Base-by-base conservation (phyloP, 2,797 vertebrate genomes). In the Gorsachius magnificus region DNA sequence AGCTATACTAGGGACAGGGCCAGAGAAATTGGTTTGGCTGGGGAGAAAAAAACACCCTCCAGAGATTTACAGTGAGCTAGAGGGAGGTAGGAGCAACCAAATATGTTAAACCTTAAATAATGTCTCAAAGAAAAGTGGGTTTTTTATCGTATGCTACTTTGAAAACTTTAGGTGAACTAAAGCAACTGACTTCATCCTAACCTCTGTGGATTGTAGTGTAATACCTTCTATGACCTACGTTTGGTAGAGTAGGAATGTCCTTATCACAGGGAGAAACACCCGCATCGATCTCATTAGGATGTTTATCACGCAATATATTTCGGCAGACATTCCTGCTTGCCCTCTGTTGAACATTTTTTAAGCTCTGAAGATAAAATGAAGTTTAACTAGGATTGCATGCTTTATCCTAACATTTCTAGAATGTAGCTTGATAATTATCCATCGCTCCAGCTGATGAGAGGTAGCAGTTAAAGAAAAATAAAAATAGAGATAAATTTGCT, bases 261-360 rank as follows among this genome's bases (percentile, higher is more conserved):
- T 93, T 56, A 75, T 90, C 54, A 78, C 17, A 13, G 46, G 25
- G 51, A 95, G 66, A 90, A 96, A 66, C 35, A 84, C 72, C 61
- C 83, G 28, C 61, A 83, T 43, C 80, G 72, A 66, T 92, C 80
- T 89, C 74, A 95, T 96, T 97, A 96, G 83, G 74, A 96, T 95
- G 88, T 89, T 74, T 93, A 91, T 95, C 94, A 79, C 89, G 90
- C n/a, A 70, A 6, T 25, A 21, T 70, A 76, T 82, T 97, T 97
- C n/a, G 77, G 45, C 54, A 84, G 54, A 70, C 57, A 94, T 90
- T 90, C 54, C 63, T 90, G 58, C 25, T 93, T 91, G 78, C 43
- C 75, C 83, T 93, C 86, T 96, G 41, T 56, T 54, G 33, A 84
- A 89, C 3, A 54, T 38, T 79, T 79, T 93, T 94, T 90, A 95